Percentiles rank a stretch among this genome's conserved stretches.
Evolutionary conservation across 2,113 vertebrate genomes (phyloP).

Genomic region (Rutilus rutilus): DNA sequence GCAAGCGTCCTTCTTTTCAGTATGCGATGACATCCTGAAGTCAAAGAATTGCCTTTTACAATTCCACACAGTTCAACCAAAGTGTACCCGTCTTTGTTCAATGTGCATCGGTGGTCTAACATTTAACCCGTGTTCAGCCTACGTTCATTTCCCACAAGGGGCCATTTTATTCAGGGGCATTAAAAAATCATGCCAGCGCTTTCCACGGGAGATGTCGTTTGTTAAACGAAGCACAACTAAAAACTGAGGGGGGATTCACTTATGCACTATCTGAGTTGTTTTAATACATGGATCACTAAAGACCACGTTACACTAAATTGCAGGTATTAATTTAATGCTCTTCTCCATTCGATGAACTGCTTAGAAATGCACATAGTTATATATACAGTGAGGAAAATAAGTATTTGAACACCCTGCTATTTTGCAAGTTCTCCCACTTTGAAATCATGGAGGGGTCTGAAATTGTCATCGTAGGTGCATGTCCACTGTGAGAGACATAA

Average conservation of each 20-base stretch:
- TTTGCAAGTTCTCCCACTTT: no score
- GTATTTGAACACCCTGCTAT: no score
- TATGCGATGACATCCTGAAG: background rate
- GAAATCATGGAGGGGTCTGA: no score
- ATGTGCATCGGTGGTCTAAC: background rate
- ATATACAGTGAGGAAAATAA: no score
- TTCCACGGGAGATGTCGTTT: background rate
- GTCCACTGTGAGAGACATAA: no score
- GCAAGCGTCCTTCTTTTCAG: background rate
- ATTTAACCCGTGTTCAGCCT: background rate
- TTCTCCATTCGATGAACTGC: background rate
- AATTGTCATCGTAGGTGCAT: no score
- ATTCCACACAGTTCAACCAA: background rate
- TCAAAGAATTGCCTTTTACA: background rate
- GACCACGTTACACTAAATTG: background rate
- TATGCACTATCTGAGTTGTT: background rate
- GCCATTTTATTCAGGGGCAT: background rate
- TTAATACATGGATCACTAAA: background rate
- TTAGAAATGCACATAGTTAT: no score
- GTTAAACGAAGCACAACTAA: conserved; percentile 4
- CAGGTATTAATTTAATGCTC: background rate
- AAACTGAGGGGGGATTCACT: background rate
- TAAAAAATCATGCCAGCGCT: background rate
- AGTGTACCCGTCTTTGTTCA: background rate
- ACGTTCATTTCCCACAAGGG: conserved; percentile 10